These are phyloP conservation scores for Uropetala carovei DNA, from an alignment of 2,888 invertebrate genomes.

Conservation along the genomic window DNA sequence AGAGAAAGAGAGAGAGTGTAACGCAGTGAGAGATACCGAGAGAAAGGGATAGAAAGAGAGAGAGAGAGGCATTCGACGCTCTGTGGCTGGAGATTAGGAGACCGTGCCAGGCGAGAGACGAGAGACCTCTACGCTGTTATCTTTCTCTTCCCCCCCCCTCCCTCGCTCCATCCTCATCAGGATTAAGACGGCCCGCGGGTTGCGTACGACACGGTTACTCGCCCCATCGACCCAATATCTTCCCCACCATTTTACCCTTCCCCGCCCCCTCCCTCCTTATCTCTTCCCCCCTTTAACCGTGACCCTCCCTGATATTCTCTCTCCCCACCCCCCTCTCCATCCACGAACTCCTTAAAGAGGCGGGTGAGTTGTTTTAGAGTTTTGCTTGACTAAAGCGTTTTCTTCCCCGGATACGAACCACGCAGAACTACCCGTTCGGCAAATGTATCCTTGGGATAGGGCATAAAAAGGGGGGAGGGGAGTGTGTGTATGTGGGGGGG, in stretches of 20 bases:
- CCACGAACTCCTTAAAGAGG: too few species aligned
- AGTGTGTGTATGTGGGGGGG: background rate
- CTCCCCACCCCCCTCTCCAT: too few species aligned
- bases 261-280: background rate
- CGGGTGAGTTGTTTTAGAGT: too few species aligned
- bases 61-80: too few species aligned
- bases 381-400: background rate
- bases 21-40: too few species aligned
- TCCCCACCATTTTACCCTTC: background rate
- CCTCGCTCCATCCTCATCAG: background rate
- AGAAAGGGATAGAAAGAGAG: too few species aligned
- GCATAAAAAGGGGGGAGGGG: too few species aligned
- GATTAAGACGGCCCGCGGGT: conserved; percentile 14
- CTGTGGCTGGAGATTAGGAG: background rate
- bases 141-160: background rate
- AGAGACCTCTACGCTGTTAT: background rate
- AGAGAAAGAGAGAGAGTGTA: too few species aligned
- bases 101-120: background rate
- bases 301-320: too few species aligned
- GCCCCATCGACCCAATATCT: background rate
- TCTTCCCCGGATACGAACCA: background rate
- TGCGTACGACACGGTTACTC: conserved; percentile 14
- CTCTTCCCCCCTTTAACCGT: too few species aligned
- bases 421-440: background rate
- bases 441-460: too few species aligned